These are phyloP conservation scores for Coelogynopora nodosa DNA, from an alignment of 2,888 invertebrate species.

Conservation along the genomic window DNA sequence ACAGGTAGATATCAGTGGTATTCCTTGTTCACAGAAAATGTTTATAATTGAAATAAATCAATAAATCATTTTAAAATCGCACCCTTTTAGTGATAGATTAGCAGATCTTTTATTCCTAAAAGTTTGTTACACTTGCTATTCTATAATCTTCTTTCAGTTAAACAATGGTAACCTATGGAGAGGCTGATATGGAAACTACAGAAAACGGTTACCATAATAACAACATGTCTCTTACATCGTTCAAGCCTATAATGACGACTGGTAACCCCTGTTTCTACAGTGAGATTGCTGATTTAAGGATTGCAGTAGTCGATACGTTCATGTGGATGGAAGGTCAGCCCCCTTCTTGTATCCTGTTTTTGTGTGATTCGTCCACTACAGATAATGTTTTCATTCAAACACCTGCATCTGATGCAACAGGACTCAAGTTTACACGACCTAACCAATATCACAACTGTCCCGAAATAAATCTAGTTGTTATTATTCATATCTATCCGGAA, in stretches of 20 bases:
- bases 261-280: neutral
- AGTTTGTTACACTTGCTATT: too few relatives aligned
- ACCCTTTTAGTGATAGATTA: too few relatives aligned
- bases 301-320: neutral
- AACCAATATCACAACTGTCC: neutral
- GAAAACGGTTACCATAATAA: conserved; percentile 8
- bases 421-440: neutral
- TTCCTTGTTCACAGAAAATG: too few relatives aligned
- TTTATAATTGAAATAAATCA: too few relatives aligned
- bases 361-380: neutral
- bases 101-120: too few relatives aligned
- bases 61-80: too few relatives aligned
- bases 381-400: neutral
- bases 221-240: neutral
- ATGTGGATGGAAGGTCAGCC: neutral
- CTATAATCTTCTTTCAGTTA: neutral
- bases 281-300: neutral
- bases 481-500: neutral
- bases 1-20: too few relatives aligned
- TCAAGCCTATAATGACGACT: neutral
- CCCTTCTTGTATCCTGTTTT: neutral
- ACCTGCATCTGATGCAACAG: neutral
- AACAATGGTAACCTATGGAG: neutral
- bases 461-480: neutral
- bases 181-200: neutral